These are phyloP conservation scores for Scaptomyza reducta DNA, from an alignment of 2,888 invertebrate species.

Conservation along the genomic window DNA sequence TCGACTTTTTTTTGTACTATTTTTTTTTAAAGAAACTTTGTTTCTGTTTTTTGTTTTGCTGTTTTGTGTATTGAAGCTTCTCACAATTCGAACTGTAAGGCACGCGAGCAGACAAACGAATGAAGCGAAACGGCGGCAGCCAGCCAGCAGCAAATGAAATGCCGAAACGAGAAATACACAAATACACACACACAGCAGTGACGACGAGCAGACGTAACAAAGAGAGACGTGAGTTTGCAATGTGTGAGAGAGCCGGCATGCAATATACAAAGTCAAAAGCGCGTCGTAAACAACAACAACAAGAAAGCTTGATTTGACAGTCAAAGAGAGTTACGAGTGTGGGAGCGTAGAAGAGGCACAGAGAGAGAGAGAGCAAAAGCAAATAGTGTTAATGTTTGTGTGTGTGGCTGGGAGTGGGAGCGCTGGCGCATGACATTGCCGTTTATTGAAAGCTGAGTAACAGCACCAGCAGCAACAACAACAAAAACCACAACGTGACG, in stretches of 20 bases:
- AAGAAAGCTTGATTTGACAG: slow-evolving; percentile 49
- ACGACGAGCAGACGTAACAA: slow-evolving; percentile 36
- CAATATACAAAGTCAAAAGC: slow-evolving; percentile 45
- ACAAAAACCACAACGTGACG: slow-evolving; percentile 29
- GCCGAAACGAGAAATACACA: slow-evolving; percentile 58
- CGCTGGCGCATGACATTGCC: slow-evolving; percentile 73
- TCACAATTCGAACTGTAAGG: slow-evolving; percentile 66
- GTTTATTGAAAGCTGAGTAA: slow-evolving; percentile 71
- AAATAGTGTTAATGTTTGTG: slow-evolving; percentile 4
- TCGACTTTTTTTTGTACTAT: neutral
- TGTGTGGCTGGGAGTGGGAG: slow-evolving; percentile 27
- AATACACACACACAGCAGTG: slow-evolving; percentile 8
- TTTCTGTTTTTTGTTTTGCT: neutral
- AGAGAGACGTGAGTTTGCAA: slow-evolving; percentile 51
- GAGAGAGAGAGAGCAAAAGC: slow-evolving; percentile 12
- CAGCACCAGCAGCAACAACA: slow-evolving; percentile 3
- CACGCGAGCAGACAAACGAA: slow-evolving; percentile 77
- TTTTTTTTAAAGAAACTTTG: slow-evolving; percentile 17
- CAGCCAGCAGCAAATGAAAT: slow-evolving; percentile 66
- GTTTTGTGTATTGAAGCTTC: slow-evolving; percentile 19
- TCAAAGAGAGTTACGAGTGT: slow-evolving; percentile 11
- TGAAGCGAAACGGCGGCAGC: slow-evolving; percentile 76
- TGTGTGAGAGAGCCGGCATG: slow-evolving; percentile 66
- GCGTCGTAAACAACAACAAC: slow-evolving; percentile 70
- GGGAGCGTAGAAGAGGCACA: neutral